Evolutionary conservation across 1,140 invertebrate genomes (phyloP).

Genomic region (Drosophila neocordata): DNA sequence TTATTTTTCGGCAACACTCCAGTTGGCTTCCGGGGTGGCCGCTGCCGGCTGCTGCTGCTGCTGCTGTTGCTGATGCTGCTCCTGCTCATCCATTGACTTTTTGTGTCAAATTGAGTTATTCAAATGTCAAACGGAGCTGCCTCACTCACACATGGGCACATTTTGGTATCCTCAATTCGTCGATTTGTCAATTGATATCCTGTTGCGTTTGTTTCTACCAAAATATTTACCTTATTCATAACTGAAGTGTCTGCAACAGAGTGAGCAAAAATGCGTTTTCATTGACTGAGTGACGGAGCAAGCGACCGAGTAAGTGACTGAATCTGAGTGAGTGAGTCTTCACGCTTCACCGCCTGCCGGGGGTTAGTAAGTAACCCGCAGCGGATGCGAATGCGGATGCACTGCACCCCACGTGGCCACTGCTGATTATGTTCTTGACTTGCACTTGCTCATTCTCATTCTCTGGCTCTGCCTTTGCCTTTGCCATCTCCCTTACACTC

Average conservation of each 20-base stretch:
- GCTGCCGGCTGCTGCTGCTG: slow-evolving; percentile 29
- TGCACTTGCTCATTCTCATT: slow-evolving; percentile 13
- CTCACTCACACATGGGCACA: slow-evolving; percentile 55
- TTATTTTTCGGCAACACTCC: slow-evolving; percentile 1
- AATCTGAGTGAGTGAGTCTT: slow-evolving; percentile 26
- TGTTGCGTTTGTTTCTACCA: slow-evolving; percentile 81
- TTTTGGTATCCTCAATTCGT: slow-evolving; percentile 40
- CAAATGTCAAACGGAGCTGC: slow-evolving; percentile 43
- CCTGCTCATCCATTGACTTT: slow-evolving; percentile 71
- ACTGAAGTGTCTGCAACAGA: slow-evolving; percentile 66
- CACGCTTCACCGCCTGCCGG: slow-evolving; percentile 53
- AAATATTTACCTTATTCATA: slow-evolving; percentile 81
- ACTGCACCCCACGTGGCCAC: slow-evolving; percentile 62
- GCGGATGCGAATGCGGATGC: slow-evolving; percentile 38
- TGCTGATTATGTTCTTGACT: slow-evolving; percentile 64
- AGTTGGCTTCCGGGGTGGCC: slow-evolving; percentile 71
- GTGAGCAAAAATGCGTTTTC: slow-evolving; percentile 1
- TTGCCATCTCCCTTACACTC: background rate
- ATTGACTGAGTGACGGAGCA: background rate
- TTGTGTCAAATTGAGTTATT: slow-evolving; percentile 80
- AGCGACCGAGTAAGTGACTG: background rate
- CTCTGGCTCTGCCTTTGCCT: background rate
- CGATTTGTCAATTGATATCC: slow-evolving; percentile 77
- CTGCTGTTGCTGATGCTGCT: too few relatives aligned
- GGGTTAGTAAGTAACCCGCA: slow-evolving; percentile 17